A percentile compares a stretch with the other conserved stretches of the same genome.
Evolutionary conservation across 2,113 vertebrate species (phyloP).

Genomic region (Myrmophylax atrothorax): DNA sequence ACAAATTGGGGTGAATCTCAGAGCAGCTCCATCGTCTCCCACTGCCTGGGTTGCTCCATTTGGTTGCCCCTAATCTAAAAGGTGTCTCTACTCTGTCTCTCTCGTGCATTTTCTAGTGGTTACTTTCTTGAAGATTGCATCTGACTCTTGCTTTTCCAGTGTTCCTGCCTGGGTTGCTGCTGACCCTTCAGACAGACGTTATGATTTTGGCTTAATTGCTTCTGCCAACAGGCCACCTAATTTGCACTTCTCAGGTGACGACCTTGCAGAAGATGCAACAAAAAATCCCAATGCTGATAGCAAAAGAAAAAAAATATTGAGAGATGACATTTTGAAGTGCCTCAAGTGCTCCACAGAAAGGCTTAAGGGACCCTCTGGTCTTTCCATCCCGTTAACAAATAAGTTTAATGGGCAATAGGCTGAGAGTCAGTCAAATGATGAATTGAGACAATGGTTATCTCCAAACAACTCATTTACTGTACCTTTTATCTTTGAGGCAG

Average conservation of each 20-base stretch:
- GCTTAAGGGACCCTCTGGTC: background rate
- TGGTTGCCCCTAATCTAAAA: background rate
- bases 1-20: background rate
- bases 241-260: background rate
- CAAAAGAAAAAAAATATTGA: background rate
- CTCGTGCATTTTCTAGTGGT: background rate
- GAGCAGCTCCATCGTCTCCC: background rate
- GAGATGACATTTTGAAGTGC: background rate
- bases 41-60: background rate
- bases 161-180: background rate
- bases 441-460: conserved; percentile 7
- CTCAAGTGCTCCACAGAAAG: background rate
- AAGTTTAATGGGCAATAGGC: background rate
- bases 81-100: no score
- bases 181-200: background rate
- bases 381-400: background rate
- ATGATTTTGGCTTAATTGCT: background rate
- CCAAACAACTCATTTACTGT: background rate
- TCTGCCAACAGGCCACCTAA: background rate
- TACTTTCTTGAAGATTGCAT: background rate
- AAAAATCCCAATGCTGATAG: background rate
- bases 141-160: background rate
- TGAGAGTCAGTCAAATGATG: background rate
- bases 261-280: background rate
- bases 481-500: background rate